Conservation (phyloP, 2,797 vertebrate species). For the Tenualosa thibaudeaui region DNA sequence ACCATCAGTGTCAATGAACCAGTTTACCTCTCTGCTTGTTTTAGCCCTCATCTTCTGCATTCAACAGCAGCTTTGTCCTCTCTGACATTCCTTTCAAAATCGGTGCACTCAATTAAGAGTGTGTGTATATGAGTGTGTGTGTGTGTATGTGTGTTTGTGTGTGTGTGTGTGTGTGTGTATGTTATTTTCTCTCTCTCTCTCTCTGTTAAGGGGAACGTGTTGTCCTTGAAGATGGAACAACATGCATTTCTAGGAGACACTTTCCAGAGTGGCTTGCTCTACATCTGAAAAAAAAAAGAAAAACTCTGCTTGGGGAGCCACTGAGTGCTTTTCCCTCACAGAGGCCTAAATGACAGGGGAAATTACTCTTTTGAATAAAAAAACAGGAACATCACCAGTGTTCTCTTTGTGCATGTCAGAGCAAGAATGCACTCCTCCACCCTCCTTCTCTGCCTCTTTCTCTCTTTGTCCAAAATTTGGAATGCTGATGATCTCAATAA, state of each 20-base stretch:
- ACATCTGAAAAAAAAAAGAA: conserved; percentile 60
- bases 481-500: background rate
- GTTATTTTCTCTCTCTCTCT: conserved; percentile 14
- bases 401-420: background rate
- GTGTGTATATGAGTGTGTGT: background rate
- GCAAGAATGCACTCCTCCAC: background rate
- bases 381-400: conserved; percentile 2
- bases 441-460: background rate
- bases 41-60: background rate
- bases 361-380: conserved; percentile 50
- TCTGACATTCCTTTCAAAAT: conserved; percentile 59
- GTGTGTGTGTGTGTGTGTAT: background rate
- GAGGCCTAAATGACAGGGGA: conserved; percentile 55
- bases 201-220: conserved; percentile 55
- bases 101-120: conserved; percentile 56
- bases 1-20: background rate
- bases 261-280: conserved; percentile 60
- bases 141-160: background rate
- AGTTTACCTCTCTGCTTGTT: background rate
- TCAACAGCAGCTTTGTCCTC: conserved; percentile 46
- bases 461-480: background rate
- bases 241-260: conserved; percentile 53
- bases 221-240: conserved; percentile 67
- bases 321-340: conserved; percentile 37
- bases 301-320: conserved; percentile 58